Percentiles rank a stretch among this genome's conserved stretches.
Conservation (phyloP, 1,140 invertebrate species). For the Euschistus heros region DNA sequence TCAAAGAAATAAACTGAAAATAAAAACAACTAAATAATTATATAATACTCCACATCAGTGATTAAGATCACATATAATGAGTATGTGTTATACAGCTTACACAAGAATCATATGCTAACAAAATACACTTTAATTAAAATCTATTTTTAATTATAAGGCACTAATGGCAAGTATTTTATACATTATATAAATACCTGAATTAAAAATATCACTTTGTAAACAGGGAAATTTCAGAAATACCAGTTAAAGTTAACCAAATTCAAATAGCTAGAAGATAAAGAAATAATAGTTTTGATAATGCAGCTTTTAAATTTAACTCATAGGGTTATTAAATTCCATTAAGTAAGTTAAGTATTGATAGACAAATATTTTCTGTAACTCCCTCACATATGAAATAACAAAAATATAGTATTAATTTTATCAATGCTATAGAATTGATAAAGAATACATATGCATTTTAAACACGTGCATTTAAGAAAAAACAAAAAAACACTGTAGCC, state of each 20-base stretch:
- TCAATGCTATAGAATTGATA: too few species aligned
- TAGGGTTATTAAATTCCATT: neutral
- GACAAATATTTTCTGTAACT: too few species aligned
- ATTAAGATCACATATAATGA: neutral
- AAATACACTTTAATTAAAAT: conserved; percentile 1
- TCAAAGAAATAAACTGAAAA: neutral
- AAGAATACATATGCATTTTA: too few species aligned
- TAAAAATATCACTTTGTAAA: conserved; percentile 9
- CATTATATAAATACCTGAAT: conserved; percentile 12
- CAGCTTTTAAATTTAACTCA: neutral
- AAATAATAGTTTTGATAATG: neutral
- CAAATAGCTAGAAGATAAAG: neutral
- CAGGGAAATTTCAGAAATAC: conserved; percentile 2
- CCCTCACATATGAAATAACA: too few species aligned
- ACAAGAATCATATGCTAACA: neutral
- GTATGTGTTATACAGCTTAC: neutral
- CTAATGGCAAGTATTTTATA: conserved; percentile 10
- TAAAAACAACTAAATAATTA: neutral
- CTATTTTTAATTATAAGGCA: conserved; percentile 3
- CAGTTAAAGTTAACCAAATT: conserved; percentile 5
- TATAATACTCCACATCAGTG: neutral
- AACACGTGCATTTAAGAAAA: too few species aligned
- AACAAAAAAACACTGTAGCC: too few species aligned
- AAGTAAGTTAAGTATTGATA: neutral
- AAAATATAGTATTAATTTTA: too few species aligned